Evolutionary conservation across 2,888 invertebrate species (phyloP).

Genomic region (Ophioninae sp.): DNA sequence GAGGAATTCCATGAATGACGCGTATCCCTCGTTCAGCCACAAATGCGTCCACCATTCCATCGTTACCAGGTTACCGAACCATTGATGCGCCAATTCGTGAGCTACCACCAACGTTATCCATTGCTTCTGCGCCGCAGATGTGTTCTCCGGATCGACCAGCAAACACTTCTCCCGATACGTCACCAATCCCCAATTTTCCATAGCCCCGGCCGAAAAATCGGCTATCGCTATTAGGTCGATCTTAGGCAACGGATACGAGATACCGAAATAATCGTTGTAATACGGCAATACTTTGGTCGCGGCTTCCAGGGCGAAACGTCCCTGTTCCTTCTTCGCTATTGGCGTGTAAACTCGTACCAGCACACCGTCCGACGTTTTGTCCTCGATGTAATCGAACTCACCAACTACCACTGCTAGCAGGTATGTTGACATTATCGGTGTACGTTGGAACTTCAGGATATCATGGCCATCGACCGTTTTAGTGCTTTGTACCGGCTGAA

Average conservation of each 20-base stretch:
- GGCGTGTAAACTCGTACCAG: conserved; percentile 93
- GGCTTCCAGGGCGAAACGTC: conserved; percentile 94
- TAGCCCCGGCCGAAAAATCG: conserved; percentile 97
- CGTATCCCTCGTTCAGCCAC: conserved; percentile 98
- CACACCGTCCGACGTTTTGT: conserved; percentile 90
- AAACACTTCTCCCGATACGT: conserved; percentile 91
- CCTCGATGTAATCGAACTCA: conserved; percentile 96
- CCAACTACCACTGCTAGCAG: conserved; percentile 96
- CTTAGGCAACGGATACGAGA: conserved; percentile 97
- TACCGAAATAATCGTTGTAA: conserved; percentile 96
- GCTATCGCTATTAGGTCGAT: conserved; percentile 98
- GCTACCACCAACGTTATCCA: conserved; percentile 94
- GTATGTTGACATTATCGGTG: conserved; percentile 98
- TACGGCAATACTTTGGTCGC: conserved; percentile 96
- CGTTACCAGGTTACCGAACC: conserved; percentile 99
- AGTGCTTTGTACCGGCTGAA: conserved; percentile 82
- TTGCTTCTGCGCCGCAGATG: conserved; percentile 92
- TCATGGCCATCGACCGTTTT: conserved; percentile 81
- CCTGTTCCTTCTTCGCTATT: conserved; percentile 95
- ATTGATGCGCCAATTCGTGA: conserved; percentile 98
- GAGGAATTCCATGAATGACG: conserved; percentile 96
- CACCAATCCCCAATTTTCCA: conserved; percentile 98
- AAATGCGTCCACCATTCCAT: conserved; percentile 99
- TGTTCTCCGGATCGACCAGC: conserved; percentile 94
- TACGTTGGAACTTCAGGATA: conserved; percentile 89